Percentiles rank a stretch among this genome's conserved stretches.
Conservation (phyloP, 2,797 vertebrate species). For the Enoplosus armatus region DNA sequence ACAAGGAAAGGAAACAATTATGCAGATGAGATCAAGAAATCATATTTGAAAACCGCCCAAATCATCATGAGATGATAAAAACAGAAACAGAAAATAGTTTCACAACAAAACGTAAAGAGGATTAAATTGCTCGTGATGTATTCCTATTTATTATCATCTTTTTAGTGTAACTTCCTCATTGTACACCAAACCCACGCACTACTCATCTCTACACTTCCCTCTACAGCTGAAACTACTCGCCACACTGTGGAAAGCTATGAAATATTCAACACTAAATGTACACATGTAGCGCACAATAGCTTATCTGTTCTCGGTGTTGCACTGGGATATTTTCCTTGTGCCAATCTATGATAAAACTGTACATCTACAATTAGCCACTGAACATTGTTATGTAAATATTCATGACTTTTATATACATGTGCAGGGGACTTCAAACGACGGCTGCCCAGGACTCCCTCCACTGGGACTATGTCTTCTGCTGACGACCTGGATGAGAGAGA, state of each 20-base stretch:
- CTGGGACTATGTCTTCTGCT: constrained; percentile 98
- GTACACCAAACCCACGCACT: not conserved
- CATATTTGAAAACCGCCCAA: not conserved
- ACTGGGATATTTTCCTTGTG: not conserved
- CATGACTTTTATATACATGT: not conserved
- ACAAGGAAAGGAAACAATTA: not conserved
- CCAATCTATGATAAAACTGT: not conserved
- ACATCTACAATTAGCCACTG: not conserved
- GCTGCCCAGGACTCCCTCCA: constrained; percentile 96
- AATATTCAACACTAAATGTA: not conserved
- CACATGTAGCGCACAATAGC: not conserved
- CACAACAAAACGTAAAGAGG: not conserved
- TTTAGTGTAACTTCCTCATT: constrained; percentile 42
- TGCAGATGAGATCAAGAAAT: not conserved
- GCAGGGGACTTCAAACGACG: constrained; percentile 96
- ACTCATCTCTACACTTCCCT: constrained; percentile 50
- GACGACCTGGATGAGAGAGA: constrained; percentile 98
- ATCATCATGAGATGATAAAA: not conserved
- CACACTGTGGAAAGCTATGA: constrained; percentile 3
- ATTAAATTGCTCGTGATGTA: not conserved
- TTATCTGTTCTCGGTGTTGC: not conserved
- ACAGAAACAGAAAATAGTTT: not conserved
- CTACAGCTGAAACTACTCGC: constrained; percentile 8
- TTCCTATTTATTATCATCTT: not conserved
- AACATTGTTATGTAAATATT: not conserved